phyloP scores from a whole-genome alignment of 2,797 vertebrate genomes.

The Poecilia picta region DNA sequence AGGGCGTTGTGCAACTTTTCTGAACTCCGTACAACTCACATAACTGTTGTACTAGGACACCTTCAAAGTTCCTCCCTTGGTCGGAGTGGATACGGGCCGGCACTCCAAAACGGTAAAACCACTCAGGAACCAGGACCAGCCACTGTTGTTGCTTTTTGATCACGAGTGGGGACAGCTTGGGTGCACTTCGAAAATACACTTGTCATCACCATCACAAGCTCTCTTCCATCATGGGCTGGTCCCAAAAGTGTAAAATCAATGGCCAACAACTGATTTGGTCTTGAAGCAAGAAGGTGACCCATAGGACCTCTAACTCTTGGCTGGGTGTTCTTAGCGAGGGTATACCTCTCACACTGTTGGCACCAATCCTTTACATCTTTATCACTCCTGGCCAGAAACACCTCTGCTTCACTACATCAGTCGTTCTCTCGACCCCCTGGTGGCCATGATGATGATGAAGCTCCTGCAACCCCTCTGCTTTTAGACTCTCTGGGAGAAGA shows the following conservation, averaged over 20 bases:
- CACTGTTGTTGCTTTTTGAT: not conserved
- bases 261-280: not conserved
- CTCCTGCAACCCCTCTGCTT: not conserved
- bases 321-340: not conserved
- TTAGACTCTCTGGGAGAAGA: not conserved
- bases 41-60: not conserved
- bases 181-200: not conserved
- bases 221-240: not conserved
- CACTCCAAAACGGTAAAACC: not conserved
- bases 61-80: not conserved
- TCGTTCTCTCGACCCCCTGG: not conserved
- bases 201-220: not conserved
- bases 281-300: not conserved
- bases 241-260: not conserved
- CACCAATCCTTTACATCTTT: not conserved
- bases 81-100: not conserved
- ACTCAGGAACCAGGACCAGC: not conserved
- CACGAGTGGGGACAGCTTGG: not conserved
- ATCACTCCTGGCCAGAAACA: not conserved
- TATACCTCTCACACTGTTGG: not conserved
- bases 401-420: not conserved
- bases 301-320: not conserved
- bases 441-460: not conserved
- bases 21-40: not conserved
- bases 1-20: not conserved